A percentile compares a stretch with the other conserved stretches of the same genome.
Conservation (phyloP, 2,888 invertebrate species). For the Cremastobaeus sp. region DNA sequence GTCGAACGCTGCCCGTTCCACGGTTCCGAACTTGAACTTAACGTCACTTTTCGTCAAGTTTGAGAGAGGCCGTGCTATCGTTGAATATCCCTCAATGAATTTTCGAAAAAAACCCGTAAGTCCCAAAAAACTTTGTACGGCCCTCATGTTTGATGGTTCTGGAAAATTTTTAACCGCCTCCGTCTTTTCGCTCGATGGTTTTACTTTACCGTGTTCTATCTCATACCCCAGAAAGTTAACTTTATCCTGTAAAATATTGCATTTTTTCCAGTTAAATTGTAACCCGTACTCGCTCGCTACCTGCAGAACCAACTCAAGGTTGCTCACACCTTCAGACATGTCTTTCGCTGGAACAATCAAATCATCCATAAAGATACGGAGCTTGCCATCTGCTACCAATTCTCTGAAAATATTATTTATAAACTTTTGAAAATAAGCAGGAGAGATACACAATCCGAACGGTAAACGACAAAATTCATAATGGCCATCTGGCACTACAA, state of each 20-base stretch:
- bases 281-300: slow-evolving; percentile 29
- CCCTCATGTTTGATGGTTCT: slow-evolving; percentile 3
- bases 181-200: slow-evolving; percentile 23
- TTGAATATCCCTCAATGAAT: background rate
- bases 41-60: background rate
- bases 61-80: background rate
- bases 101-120: background rate
- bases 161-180: background rate
- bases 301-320: slow-evolving; percentile 30
- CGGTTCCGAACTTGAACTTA: slow-evolving; percentile 4
- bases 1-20: background rate
- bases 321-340: background rate
- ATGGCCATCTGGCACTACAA: slow-evolving; percentile 47
- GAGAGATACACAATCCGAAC: slow-evolving; percentile 34
- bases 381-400: slow-evolving; percentile 14
- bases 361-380: slow-evolving; percentile 47
- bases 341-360: slow-evolving; percentile 20
- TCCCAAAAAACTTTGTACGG: slow-evolving; percentile 58
- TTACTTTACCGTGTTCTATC: slow-evolving; percentile 8
- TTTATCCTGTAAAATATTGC: slow-evolving; percentile 14
- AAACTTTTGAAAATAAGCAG: slow-evolving; percentile 48
- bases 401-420: slow-evolving; percentile 38
- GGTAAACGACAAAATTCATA: slow-evolving; percentile 43
- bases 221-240: slow-evolving; percentile 50
- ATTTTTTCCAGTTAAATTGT: slow-evolving; percentile 30